Evolutionary conservation across 1,140 invertebrate genomes (phyloP).

Genomic region (Apis mellifera): Amel_HAv3.1 CM009943.2:8443001-8443500

Average conservation of each 20-base stretch:
- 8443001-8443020: slow-evolving; percentile 16
- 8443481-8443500: too few relatives aligned
- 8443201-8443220: slow-evolving; percentile 51
- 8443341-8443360: slow-evolving; percentile 31
- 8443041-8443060: slow-evolving; percentile 66
- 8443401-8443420: too few relatives aligned
- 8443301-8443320: slow-evolving; percentile 18
- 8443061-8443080: slow-evolving; percentile 33
- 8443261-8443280: slow-evolving; percentile 67
- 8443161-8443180: slow-evolving; percentile 42
- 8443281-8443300: slow-evolving; percentile 61
- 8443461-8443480: too few relatives aligned
- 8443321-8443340: slow-evolving; percentile 34
- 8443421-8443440: not conserved
- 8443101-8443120: slow-evolving; percentile 56
- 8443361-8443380: not conserved
- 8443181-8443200: not conserved
- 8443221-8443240: slow-evolving; percentile 33
- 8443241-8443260: slow-evolving; percentile 64
- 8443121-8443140: slow-evolving; percentile 60
- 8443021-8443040: slow-evolving; percentile 22
- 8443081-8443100: slow-evolving; percentile 59
- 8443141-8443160: slow-evolving; percentile 67
- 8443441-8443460: not conserved
- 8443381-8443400: not conserved